Conservation (phyloP, 2,113 vertebrate species). For the Theristicus caerulescens region DNA sequence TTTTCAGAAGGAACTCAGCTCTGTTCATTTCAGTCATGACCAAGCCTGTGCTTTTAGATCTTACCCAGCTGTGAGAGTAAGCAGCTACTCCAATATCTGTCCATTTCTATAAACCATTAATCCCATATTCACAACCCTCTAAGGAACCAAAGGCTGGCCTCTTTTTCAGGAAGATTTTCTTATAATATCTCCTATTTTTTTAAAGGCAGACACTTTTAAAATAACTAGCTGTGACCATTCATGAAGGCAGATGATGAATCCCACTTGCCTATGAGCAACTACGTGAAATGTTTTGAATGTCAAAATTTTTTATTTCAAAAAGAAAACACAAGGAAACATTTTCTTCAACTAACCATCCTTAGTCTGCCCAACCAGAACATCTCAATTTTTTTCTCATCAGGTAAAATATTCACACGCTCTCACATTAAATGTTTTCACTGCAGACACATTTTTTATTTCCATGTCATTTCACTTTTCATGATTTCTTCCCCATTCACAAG, state of each 20-base stretch:
- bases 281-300: not conserved
- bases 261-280: not conserved
- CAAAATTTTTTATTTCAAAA: not conserved
- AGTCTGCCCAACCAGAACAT: not conserved
- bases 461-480: not conserved
- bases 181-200: not conserved
- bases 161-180: not conserved
- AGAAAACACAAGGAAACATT: not conserved
- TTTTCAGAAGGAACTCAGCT: not conserved
- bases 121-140: not conserved
- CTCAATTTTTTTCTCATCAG: not conserved
- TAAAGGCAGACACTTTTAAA: not conserved
- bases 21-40: not conserved
- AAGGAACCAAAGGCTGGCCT: not conserved
- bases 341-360: not conserved
- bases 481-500: not conserved
- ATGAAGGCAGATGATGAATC: not conserved
- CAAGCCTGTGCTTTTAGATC: not conserved
- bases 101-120: not conserved
- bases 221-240: not conserved
- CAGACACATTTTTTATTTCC: not conserved
- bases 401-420: not conserved
- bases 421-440: not conserved
- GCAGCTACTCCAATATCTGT: not conserved
- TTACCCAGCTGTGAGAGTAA: not conserved